Percentiles rank a stretch among this genome's conserved stretches.
These are phyloP conservation scores for Erebia aethiops DNA, from an alignment of 2,888 invertebrate species.

Conservation along the genomic window DNA sequence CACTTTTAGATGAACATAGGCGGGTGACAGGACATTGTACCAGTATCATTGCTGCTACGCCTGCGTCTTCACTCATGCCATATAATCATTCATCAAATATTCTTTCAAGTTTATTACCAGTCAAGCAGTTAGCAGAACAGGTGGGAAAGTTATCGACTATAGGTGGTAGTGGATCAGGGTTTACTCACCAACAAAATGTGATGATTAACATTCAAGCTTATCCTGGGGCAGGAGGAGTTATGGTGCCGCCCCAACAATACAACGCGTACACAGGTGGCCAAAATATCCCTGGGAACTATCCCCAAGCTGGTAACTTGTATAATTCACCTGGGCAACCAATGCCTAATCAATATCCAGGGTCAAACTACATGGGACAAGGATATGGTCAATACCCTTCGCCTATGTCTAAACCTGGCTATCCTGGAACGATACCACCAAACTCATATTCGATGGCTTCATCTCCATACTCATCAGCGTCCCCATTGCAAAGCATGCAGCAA, in stretches of 20 bases:
- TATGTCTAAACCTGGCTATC: slow-evolving; percentile 64
- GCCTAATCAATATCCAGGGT: slow-evolving; percentile 52
- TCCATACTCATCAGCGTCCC: slow-evolving; percentile 63
- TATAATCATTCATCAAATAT: slow-evolving; percentile 65
- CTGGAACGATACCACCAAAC: slow-evolving; percentile 55
- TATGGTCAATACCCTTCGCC: slow-evolving; percentile 64
- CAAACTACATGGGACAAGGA: slow-evolving; percentile 59
- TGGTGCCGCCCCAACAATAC: slow-evolving; percentile 76
- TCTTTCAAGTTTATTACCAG: slow-evolving; percentile 70
- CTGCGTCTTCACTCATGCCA: slow-evolving; percentile 63
- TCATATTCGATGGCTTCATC: slow-evolving; percentile 58
- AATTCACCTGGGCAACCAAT: slow-evolving; percentile 54
- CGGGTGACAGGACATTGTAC: slow-evolving; percentile 83
- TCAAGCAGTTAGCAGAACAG: slow-evolving; percentile 76
- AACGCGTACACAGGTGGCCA: slow-evolving; percentile 65
- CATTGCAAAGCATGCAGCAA: slow-evolving; percentile 76
- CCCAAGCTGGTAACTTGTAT: slow-evolving; percentile 67
- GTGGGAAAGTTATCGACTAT: slow-evolving; percentile 73
- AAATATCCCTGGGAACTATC: slow-evolving; percentile 69
- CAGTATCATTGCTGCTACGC: slow-evolving; percentile 58
- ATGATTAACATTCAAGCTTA: slow-evolving; percentile 86
- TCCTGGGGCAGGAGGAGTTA: slow-evolving; percentile 77
- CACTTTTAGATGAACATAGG: slow-evolving; percentile 80
- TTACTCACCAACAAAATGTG: slow-evolving; percentile 85
- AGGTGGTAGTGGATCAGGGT: slow-evolving; percentile 58